Base-by-base conservation (phyloP, 2,888 invertebrate species). In the Choreutis nemorana region DNA sequence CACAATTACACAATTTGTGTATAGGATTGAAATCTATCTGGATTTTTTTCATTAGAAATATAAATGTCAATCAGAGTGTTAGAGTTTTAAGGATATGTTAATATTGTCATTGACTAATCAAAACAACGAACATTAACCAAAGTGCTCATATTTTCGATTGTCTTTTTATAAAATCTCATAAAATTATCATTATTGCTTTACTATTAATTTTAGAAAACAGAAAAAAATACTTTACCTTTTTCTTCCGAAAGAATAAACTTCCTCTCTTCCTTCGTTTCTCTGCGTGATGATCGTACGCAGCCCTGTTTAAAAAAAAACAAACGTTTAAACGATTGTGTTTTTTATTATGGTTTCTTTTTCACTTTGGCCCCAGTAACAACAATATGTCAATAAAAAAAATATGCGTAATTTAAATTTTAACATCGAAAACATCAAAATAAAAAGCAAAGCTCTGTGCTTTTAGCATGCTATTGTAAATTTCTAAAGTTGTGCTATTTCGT, bases 201-300 rank as follows among this genome's bases (percentile, higher is more conserved):
- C 8, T 11, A 9, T 26, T 26, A 18, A 8, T 18, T 18, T 18
- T 18, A 18, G 18, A 18, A 18, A 6, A 18, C 8, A 18, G 18
- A 6, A 6, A 4, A 8, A 6, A 18, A 10, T 25, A 14, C 22
- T 27, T 9, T 39, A 78, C 94, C 84, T 93, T 92, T 70, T 93
- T 94, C 73, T 94, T 94, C 42, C 94, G 86, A 61, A 94, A 94
- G 82, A 94, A 94, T 34, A 94, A 72, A 42, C 94, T 94, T 30
- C 93, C 93, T 28, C 94, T 81, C 75, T 94, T 94, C 44, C 92
- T 83, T 48, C 93, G 80, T 58, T 94, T 94, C 53, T 91, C 91
- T 11, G 90, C 86, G 56, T 90, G 89, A 52, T 89, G 87, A 50
- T 87, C 88, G 44, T 85, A 83, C 16, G 81, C 73, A 45, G 81